phyloP scores from a whole-genome alignment of 2,797 vertebrate species.

The Pseudochaenichthys georgianus region DNA sequence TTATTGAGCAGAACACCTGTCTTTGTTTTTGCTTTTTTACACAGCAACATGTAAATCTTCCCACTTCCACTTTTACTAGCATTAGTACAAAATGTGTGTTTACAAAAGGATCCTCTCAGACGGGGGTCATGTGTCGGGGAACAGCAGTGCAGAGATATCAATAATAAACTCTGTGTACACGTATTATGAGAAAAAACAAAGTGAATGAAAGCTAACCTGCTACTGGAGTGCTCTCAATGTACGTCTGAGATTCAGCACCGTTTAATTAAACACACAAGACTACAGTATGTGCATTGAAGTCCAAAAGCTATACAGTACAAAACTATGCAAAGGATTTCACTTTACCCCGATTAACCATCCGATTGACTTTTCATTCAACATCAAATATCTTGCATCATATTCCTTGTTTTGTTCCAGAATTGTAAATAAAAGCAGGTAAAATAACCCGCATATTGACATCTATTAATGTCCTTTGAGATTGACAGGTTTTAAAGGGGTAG shows the following conservation, averaged over 20 bases:
- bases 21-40: constrained; percentile 52
- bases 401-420: constrained; percentile 33
- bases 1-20: constrained; percentile 74
- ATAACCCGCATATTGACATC: constrained; percentile 15
- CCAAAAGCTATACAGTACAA: constrained; percentile 67
- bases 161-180: constrained; percentile 33
- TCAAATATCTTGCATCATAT: constrained; percentile 23
- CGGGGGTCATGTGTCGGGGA: constrained; percentile 46
- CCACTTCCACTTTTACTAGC: constrained; percentile 67
- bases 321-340: constrained; percentile 48
- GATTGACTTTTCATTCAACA: constrained; percentile 9
- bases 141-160: constrained; percentile 68
- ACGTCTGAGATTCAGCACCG: constrained; percentile 44
- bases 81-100: constrained; percentile 84
- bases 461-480: constrained; percentile 17
- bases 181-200: constrained; percentile 49
- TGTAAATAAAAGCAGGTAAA: constrained; percentile 37
- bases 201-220: constrained; percentile 45
- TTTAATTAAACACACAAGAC: constrained; percentile 54
- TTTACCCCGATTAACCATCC: constrained; percentile 29
- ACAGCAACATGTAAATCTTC: constrained; percentile 71
- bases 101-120: constrained; percentile 73
- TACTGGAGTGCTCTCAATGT: constrained; percentile 42
- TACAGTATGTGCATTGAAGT: constrained; percentile 56
- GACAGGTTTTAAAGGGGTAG: neutral